Percentiles rank a stretch among this genome's conserved stretches.
phyloP scores from a whole-genome alignment of 2,113 vertebrate species.

The Zeus faber region DNA sequence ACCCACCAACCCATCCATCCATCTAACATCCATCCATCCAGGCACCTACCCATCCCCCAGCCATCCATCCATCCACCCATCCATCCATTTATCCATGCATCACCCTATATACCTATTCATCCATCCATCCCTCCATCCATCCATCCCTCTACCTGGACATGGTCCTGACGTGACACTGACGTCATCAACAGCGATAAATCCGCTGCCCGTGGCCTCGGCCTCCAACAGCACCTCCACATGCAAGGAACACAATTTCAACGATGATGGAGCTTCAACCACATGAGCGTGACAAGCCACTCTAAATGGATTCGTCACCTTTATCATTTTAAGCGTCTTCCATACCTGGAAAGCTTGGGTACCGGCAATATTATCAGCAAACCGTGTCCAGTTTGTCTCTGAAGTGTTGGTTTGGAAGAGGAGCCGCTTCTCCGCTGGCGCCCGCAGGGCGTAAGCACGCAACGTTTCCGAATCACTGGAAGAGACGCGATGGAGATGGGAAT shows the following conservation, averaged over 20 bases:
- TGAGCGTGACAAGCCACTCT: background rate
- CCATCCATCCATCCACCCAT: too few relatives aligned
- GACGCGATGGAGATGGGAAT: background rate
- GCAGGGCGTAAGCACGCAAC: conserved; percentile 46
- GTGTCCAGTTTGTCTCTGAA: conserved; percentile 53
- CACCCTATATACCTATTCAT: too few relatives aligned
- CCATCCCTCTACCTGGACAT: conserved; percentile 61
- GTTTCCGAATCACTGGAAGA: conserved; percentile 51
- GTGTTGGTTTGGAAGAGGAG: conserved; percentile 47
- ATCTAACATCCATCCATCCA: too few relatives aligned
- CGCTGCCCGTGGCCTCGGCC: conserved; percentile 47
- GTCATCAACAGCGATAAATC: conserved; percentile 73
- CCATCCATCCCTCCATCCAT: too few relatives aligned
- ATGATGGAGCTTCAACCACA: background rate
- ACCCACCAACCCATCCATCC: too few relatives aligned
- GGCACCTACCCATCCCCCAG: too few relatives aligned
- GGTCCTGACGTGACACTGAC: conserved; percentile 58
- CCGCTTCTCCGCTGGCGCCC: conserved; percentile 21
- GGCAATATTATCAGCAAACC: conserved; percentile 45
- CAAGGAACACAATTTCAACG: background rate
- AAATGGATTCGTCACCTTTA: too few relatives aligned
- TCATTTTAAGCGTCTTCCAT: too few relatives aligned
- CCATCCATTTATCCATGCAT: too few relatives aligned
- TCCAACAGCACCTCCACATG: conserved; percentile 64
- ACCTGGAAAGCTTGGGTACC: conserved; percentile 62